A percentile compares a stretch with the other conserved stretches of the same genome.
phyloP scores from a whole-genome alignment of 2,888 invertebrate species.

The Desoria tigrina region DNA sequence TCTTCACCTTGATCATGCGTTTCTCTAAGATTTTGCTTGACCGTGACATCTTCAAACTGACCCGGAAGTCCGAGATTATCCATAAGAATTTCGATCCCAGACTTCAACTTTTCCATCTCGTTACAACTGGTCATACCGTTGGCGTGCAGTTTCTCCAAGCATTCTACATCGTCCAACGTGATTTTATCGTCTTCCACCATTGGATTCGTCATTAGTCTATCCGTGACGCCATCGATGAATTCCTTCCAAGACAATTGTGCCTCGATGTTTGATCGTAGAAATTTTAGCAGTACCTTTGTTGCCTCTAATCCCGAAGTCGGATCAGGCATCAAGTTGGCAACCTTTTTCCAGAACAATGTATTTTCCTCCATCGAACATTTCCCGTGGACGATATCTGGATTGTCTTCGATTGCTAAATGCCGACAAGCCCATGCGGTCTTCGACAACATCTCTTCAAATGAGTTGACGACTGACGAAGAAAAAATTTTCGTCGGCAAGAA shows the following conservation, averaged over 20 bases:
- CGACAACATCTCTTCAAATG: slow-evolving; percentile 20
- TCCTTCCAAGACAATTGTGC: not conserved
- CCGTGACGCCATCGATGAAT: not conserved
- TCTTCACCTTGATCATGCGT: too few species aligned
- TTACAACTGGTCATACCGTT: too few species aligned
- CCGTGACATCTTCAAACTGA: too few species aligned
- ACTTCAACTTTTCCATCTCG: too few species aligned
- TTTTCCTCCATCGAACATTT: slow-evolving; percentile 23
- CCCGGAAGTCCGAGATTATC: too few species aligned
- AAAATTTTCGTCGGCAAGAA: too few species aligned
- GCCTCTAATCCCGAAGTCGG: not conserved
- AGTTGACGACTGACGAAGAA: slow-evolving; percentile 1
- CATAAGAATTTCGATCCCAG: too few species aligned
- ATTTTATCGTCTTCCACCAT: too few species aligned
- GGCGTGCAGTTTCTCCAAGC: too few species aligned
- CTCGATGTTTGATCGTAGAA: not conserved
- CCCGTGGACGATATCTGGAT: slow-evolving; percentile 20
- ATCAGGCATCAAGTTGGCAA: slow-evolving; percentile 5
- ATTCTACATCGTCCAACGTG: too few species aligned
- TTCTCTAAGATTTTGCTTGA: too few species aligned
- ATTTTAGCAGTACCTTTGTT: not conserved
- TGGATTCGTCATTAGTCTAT: not conserved
- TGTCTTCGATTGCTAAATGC: slow-evolving; percentile 15
- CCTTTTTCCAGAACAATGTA: slow-evolving; percentile 17
- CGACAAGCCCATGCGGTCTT: slow-evolving; percentile 27